These are phyloP conservation scores for Petromus typicus DNA, from an alignment of 2,113 vertebrate genomes.

Conservation along the genomic window DNA sequence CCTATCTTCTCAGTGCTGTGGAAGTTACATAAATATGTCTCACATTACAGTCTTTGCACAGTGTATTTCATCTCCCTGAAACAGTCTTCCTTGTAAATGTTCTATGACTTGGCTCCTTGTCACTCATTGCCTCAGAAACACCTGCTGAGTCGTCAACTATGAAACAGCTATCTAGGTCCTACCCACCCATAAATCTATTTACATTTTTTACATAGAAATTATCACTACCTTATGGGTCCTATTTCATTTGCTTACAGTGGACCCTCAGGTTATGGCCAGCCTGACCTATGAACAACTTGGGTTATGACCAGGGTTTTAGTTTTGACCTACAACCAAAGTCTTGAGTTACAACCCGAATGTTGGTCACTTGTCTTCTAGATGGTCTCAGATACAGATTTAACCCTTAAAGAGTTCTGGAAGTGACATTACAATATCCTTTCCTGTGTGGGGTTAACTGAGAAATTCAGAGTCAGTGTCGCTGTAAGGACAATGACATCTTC, in stretches of 20 bases:
- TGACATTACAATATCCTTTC: too few species aligned
- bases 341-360: too few species aligned
- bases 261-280: too few species aligned
- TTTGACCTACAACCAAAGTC: too few species aligned
- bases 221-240: not conserved
- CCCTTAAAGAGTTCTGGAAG: too few species aligned
- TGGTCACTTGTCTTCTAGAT: too few species aligned
- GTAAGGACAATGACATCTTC: too few species aligned
- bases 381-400: too few species aligned
- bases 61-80: not conserved
- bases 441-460: too few species aligned
- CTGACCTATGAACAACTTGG: too few species aligned
- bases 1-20: not conserved
- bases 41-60: not conserved
- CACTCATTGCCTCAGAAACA: not conserved
- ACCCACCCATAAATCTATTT: not conserved
- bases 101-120: not conserved
- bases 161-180: not conserved
- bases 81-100: not conserved
- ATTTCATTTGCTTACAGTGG: not conserved
- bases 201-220: not conserved
- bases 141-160: not conserved
- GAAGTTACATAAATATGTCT: not conserved
- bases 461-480: too few species aligned
- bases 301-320: too few species aligned